Percentiles rank a stretch among this genome's conserved stretches.
Conservation (phyloP, 2,797 vertebrate genomes). For the Heliangelus exortis region DNA sequence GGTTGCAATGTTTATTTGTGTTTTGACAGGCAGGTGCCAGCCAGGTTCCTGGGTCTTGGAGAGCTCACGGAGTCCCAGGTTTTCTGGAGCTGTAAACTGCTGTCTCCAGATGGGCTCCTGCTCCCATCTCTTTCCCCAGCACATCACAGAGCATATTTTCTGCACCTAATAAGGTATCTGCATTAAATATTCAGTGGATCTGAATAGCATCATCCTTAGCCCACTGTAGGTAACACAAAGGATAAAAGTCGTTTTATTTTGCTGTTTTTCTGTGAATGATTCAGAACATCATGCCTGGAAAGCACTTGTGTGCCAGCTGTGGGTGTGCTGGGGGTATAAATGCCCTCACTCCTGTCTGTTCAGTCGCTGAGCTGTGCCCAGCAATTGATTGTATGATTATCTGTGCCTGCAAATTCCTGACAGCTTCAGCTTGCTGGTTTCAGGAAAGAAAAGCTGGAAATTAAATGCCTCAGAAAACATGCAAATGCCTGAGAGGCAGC, state of each 20-base stretch:
- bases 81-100: not conserved
- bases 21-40: not conserved
- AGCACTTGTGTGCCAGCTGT: not conserved
- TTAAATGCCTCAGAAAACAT: not conserved
- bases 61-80: fast-evolving
- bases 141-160: not conserved
- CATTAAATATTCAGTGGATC: fast-evolving
- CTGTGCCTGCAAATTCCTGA: not conserved
- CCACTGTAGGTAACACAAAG: not conserved
- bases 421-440: not conserved
- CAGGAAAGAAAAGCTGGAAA: not conserved
- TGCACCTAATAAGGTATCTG: fast-evolving
- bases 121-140: not conserved
- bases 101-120: not conserved
- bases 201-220: not conserved
- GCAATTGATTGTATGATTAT: not conserved
- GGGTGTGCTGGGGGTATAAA: fast-evolving
- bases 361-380: not conserved
- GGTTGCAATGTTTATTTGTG: not conserved
- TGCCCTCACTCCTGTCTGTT: not conserved
- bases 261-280: not conserved
- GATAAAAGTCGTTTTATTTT: not conserved
- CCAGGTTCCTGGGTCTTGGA: fast-evolving
- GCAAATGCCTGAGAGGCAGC: not conserved
- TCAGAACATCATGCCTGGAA: not conserved